Evolutionary conservation across 2,797 vertebrate genomes (phyloP).

Genomic region (Molothrus aeneus): DNA sequence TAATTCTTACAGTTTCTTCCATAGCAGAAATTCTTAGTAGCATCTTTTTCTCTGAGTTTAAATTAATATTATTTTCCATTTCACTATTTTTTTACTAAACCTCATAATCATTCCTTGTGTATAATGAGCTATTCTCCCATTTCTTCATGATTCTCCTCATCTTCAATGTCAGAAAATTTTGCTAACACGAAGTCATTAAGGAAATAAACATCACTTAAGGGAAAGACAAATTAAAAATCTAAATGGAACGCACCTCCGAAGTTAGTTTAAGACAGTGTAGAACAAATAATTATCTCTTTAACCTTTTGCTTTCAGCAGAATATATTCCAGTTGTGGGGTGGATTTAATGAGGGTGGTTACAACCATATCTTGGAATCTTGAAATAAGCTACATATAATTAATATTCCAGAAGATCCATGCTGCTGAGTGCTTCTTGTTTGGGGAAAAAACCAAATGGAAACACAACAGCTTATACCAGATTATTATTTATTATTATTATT

Average conservation of each 20-base stretch:
- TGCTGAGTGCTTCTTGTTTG: neutral
- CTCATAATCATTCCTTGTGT: neutral
- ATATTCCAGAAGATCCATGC: neutral
- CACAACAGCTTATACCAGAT: neutral
- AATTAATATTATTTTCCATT: neutral
- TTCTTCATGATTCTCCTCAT: neutral
- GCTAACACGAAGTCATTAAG: neutral
- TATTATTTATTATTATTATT: neutral
- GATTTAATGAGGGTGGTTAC: neutral
- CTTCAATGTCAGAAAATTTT: neutral
- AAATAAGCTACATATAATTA: neutral
- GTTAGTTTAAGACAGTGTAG: neutral
- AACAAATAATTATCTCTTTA: neutral
- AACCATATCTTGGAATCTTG: neutral
- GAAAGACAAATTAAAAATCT: neutral
- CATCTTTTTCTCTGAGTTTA: neutral
- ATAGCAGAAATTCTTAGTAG: neutral
- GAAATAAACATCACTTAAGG: neutral
- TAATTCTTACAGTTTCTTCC: neutral
- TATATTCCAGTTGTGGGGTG: neutral
- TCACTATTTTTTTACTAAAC: neutral
- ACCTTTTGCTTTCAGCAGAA: neutral
- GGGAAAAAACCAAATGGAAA: neutral
- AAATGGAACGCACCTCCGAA: neutral
- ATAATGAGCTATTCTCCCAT: neutral